Evolutionary conservation across 2,113 vertebrate species (phyloP), one percentile per base, ranked within the genome.

Genomic region (Pelecanus crispus): DNA sequence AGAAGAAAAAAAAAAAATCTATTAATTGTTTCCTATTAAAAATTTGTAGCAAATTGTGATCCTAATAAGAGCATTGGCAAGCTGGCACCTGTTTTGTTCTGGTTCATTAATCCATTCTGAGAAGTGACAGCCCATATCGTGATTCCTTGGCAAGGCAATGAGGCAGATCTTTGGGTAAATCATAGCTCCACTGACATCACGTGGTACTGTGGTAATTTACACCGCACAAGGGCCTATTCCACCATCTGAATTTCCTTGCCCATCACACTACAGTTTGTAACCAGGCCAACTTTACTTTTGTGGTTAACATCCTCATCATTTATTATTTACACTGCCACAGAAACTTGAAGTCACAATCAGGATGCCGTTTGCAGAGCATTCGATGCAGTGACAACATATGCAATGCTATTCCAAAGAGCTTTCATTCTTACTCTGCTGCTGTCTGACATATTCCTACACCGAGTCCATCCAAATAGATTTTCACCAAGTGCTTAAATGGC

Each of bases 381-480:
- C 17, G 65, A 17, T 45, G 70, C 36, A 87, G 81, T 79, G 91
- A 55, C 83, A 91, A 77, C 70, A 47, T 22, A 34, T 20, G 66
- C 75, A 90, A 24, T 4, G 3, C 14, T 14, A 20, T 45, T 85
- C 81, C 73, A 53, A 70, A 85, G 89, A 82, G 36, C 70, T 87
- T 53, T 94, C 81, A 36, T 66, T 89, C 86, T 72, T 65, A 17
- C 49, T 75, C 73, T 79, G 36, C 44, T 91, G 20, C 70, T 89
- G 52, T 86, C 88, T 89, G 86, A 81, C 81, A 66, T 50, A 28
- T 84, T 84, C 78, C 81, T 72, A 31, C 49, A 68, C 36, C 0
- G 1, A 87, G 86, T 72, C 92, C 61, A 65, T 91, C 81, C 92
- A 82, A 94, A 92, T 24, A 92, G 80, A 92, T 94, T 96, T 91